Base-by-base conservation (phyloP, 2,888 invertebrate genomes). In the Limnephilus marmoratus region DNA sequence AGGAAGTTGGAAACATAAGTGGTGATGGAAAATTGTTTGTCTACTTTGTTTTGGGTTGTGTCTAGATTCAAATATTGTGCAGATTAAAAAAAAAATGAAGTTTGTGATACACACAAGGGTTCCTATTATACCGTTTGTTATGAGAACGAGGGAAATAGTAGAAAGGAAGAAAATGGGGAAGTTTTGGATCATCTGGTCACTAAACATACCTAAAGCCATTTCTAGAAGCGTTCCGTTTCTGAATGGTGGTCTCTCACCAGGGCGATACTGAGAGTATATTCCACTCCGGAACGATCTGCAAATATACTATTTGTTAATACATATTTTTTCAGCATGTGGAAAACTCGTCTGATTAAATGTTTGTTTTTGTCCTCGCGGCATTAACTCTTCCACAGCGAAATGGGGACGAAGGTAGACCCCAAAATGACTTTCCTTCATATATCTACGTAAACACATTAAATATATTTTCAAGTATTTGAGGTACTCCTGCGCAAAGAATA, bases 141-240 rank as follows among this genome's bases (percentile, higher is more conserved):
- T n/a, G n/a, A 68, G 24, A 24, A 4, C 24, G 18, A 7, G 0
- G 68, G 9, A 24, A 68, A 24, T 15, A 3, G 18, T 24, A 24
- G n/a, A 2, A 24, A n/a, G 3, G 24, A 68, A 24, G 68, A 24
- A 68, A 68, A 24, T 24, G 18, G 5, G 18, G 18, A 68, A 68
- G 9, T n/a, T 24, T 9, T 18, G 68, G 24, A 68, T 68, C 68
- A 24, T 18, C 7, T 7, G 68, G 68, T 68, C 24, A 24, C 68
- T 68, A 68, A 68, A 68, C 68, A 68, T 68, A 68, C 68, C 68
- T 68, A 68, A 68, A 68, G 68, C n/a, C 68, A 68, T 68, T 68
- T 68, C 68, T 68, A 68, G 68, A 24, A 68, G 68, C 68, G 24
- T 68, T 68, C 68, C 68, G 68, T 68, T 68, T 68, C 68, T 68